These are phyloP conservation scores for Notothenia rossii DNA, from an alignment of 2,113 vertebrate species.

Conservation along the genomic window DNA sequence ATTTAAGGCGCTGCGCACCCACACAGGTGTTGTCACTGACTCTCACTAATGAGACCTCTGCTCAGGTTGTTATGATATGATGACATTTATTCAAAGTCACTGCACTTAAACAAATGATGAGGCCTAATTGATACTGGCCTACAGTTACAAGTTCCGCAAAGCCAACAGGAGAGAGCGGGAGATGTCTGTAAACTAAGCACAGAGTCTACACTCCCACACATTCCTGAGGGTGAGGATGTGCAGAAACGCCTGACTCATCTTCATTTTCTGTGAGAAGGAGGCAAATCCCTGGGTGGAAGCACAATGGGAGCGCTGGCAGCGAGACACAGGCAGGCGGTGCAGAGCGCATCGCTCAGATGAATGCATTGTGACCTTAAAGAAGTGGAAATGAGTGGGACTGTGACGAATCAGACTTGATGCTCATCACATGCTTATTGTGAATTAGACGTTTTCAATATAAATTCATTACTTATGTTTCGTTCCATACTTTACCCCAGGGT, in stretches of 20 bases:
- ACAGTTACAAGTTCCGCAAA: background rate
- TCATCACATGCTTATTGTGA: background rate
- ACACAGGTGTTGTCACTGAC: background rate
- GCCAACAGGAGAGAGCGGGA: background rate
- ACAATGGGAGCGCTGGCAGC: background rate
- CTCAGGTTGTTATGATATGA: conserved; percentile 2
- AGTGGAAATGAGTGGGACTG: background rate
- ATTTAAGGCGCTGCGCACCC: background rate
- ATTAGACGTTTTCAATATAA: too few species aligned
- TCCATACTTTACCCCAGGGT: too few species aligned
- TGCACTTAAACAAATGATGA: conserved; percentile 7
- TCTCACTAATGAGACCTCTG: background rate
- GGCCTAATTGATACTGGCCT: conserved; percentile 7
- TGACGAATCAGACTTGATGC: too few species aligned
- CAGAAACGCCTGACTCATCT: background rate
- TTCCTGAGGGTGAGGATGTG: background rate
- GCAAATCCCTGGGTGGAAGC: background rate
- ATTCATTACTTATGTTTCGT: too few species aligned
- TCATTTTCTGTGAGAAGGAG: conserved; percentile 3
- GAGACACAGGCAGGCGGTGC: background rate
- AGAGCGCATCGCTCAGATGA: background rate
- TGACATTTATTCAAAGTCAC: background rate
- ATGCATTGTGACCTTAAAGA: background rate
- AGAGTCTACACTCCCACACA: conserved; percentile 1
- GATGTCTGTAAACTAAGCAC: conserved; percentile 16